A percentile compares a stretch with the other conserved stretches of the same genome.
phyloP scores from a whole-genome alignment of 2,113 vertebrate genomes.

The Chaetura pelagica region DNA sequence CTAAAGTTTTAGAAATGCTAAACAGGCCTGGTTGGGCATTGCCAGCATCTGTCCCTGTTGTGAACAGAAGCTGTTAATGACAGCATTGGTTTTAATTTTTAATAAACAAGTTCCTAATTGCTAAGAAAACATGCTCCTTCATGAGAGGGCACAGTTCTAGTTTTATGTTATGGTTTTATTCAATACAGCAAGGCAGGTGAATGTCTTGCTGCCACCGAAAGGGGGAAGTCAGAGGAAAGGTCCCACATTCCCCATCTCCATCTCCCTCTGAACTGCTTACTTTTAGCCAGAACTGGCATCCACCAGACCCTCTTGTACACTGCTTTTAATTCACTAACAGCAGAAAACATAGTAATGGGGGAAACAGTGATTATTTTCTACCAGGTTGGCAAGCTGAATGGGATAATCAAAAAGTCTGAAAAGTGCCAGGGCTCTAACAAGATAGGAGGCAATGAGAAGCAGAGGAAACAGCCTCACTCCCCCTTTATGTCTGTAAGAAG shows the following conservation, averaged over 20 bases:
- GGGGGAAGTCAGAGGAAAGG: neutral
- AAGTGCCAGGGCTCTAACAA: neutral
- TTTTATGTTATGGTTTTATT: neutral
- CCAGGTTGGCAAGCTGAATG: neutral
- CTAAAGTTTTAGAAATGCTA: neutral
- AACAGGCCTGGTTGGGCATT: neutral
- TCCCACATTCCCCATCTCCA: neutral
- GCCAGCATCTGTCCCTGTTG: neutral
- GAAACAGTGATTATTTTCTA: neutral
- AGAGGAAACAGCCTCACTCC: neutral
- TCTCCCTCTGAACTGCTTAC: neutral
- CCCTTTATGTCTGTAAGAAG: neutral
- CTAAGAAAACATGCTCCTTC: neutral
- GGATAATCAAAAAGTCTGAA: neutral
- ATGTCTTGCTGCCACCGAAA: neutral
- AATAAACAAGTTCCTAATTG: neutral
- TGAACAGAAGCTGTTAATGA: neutral
- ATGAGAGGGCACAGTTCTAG: neutral
- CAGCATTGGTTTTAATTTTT: neutral
- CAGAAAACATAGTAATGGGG: neutral
- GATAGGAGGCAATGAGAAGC: neutral
- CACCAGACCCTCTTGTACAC: neutral
- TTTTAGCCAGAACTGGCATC: neutral
- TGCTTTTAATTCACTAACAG: neutral
- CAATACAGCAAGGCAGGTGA: neutral